Base-by-base conservation (phyloP, 2,113 vertebrate genomes). In the Odocoileus hemionus region DNA sequence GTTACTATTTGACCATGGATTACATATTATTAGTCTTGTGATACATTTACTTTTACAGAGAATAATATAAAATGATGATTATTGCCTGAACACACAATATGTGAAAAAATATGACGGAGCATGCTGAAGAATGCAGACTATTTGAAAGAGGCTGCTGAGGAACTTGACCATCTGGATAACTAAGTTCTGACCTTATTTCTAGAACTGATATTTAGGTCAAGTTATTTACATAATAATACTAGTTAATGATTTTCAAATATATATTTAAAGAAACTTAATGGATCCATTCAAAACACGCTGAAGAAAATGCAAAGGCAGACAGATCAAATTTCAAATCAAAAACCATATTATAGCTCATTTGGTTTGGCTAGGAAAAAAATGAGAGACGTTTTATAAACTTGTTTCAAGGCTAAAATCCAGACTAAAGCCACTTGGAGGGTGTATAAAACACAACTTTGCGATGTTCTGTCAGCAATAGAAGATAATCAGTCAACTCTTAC, bases 41-140 rank as follows among this genome's bases (percentile, higher is more conserved):
- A 78, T 25, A 87, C 30, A 95, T 90, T 93, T 93, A 61, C 47
- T 82, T 95, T 89, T 58, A 26, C 45, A 43, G 39, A 93, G 25
- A 82, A 83, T 45, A 95, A 91, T 74, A 84, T 86, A 91, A 95
- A 93, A 57, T 70, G 25, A 50, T 70, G 52, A 91, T 95, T 91
- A 67, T 80, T 76, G 50, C 61, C 55, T 93, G 52, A 30, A 43
- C n/a, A 87, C 15, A 78, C 54, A 78, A 9, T 45, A 83, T 54
- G 57, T 70, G 86, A 87, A 60, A 86, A 90, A 39, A 87, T 83
- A 58, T 26, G 36, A 61, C 3, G 16, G 61, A 57, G 55, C n/a
- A 36, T 67, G 55, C 55, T 36, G 43, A 91, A 26, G 61, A 93
- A 87, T 33, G 39, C 55, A 67, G 36, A 83, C 76, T 70, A 23